Base-by-base conservation (phyloP, 2,797 vertebrate genomes). In the Acrossocheilus fasciatus region DNA sequence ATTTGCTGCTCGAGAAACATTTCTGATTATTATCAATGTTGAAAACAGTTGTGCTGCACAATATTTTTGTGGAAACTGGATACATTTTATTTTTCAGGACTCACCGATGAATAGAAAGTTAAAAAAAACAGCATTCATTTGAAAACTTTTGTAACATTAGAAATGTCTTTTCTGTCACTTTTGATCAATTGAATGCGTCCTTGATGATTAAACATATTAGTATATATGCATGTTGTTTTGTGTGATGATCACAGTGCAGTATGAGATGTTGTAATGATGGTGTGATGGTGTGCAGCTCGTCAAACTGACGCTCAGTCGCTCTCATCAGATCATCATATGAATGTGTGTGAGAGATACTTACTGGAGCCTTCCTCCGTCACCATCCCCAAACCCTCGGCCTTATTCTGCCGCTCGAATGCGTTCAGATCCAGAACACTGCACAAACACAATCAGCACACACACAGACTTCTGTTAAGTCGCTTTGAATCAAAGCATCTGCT, bases 281-380 rank as follows among this genome's bases (percentile, higher is more conserved):
- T 64, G 23, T n/a, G 57, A 59, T 10, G 10, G 57, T 14, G 7
- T 18, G 54, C 20, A 57, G 54, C 54, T 57, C 8, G 5, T 52
- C 50, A 18, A 52, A 17, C 50, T 52, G 17, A 52, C 5, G 4
- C 54, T 23, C 54, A 8, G 7, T 23, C 23, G 57, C 57, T 62
- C 59, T 62, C 10, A 59, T 59, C 57, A 59, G 57, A n/a, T 59
- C 57, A n/a, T 59, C 57, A 26, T 18, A 11, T 34, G 15, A 26
- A 17, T 69, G 57, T 68, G 57, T 73, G 64, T 68, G 64, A 43
- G 70, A 30, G 15, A 9, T 90, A 98, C 98, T 97, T 97, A 99
- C 98, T 97, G 93, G 98, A 99, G 93, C 98, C 98, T 92, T 99
- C 98, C 93, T 99, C 98, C 82, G 98, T 99, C 77, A 99, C 98